phyloP scores from a whole-genome alignment of 2,113 vertebrate species.

The Muscicapa adusta region DNA sequence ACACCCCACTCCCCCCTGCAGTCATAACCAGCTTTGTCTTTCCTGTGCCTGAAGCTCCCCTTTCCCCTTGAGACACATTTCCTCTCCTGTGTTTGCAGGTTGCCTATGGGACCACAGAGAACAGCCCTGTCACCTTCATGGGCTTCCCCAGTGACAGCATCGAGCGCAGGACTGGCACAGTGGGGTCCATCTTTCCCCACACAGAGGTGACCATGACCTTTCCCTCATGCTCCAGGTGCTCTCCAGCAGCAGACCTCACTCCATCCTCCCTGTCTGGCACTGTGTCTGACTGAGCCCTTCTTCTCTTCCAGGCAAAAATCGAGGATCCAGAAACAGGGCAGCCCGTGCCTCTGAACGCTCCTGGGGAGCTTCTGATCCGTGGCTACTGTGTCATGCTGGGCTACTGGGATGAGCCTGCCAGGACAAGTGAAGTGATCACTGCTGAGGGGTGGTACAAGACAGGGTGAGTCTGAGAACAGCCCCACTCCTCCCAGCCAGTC shows the following conservation, averaged over 20 bases:
- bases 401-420: conserved; percentile 84
- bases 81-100: conserved; percentile 69
- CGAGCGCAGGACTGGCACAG: conserved; percentile 72
- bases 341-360: conserved; percentile 71
- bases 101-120: conserved; percentile 93
- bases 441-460: conserved; percentile 89
- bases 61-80: background rate
- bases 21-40: background rate
- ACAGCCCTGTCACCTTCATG: conserved; percentile 91
- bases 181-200: conserved; percentile 83
- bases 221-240: background rate
- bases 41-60: background rate
- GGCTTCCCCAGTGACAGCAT: conserved; percentile 74
- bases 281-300: background rate
- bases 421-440: conserved; percentile 77
- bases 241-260: background rate
- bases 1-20: background rate
- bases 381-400: conserved; percentile 92
- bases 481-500: background rate
- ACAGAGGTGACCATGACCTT: conserved; percentile 78
- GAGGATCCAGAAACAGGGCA: conserved; percentile 71
- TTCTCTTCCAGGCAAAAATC: conserved; percentile 81
- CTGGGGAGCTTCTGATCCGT: conserved; percentile 85
- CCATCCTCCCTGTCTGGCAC: background rate
- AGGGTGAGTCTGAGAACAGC: conserved; percentile 79